These are phyloP conservation scores for Zoanthus sansibaricus DNA, from an alignment of 92 coral and sea anemone genomes.

Conservation along the genomic window DNA sequence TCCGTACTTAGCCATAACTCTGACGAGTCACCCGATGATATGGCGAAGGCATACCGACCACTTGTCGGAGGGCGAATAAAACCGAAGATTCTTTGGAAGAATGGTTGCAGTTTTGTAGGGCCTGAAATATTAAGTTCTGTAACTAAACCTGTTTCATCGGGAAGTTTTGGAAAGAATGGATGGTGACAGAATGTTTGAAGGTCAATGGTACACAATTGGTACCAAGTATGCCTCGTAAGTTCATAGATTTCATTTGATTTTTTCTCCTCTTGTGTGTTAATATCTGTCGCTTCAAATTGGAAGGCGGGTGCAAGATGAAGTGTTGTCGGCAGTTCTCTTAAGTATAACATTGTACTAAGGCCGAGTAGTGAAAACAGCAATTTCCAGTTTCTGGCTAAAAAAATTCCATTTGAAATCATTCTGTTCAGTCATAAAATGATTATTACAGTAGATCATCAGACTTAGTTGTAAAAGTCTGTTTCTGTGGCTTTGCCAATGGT, in stretches of 20 bases:
- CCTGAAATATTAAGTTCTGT: conserved; percentile 42
- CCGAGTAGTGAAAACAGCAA: conserved; percentile 1
- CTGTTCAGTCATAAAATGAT: not conserved
- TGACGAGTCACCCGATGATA: conserved; percentile 72
- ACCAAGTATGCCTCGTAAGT: conserved; percentile 48
- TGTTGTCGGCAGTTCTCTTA: not conserved
- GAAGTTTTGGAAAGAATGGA: conserved; percentile 79
- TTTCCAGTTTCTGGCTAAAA: conserved; percentile 25
- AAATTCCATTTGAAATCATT: not conserved
- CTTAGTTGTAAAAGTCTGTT: not conserved
- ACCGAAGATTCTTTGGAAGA: conserved; percentile 72
- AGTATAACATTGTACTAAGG: not conserved
- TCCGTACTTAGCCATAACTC: conserved; percentile 69
- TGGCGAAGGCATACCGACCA: conserved; percentile 68
- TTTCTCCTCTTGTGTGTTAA: not conserved
- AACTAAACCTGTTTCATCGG: conserved; percentile 48
- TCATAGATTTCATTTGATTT: not conserved
- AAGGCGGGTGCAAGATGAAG: not conserved
- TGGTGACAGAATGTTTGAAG: conserved; percentile 56
- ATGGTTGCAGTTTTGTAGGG: conserved; percentile 16
- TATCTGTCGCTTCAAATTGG: not conserved
- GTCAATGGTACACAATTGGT: conserved; percentile 28
- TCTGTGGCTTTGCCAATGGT: not conserved
- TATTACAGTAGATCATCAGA: not conserved
- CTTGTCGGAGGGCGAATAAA: conserved; percentile 65